Evolutionary conservation across 2,113 vertebrate genomes (phyloP).

Genomic region (Gobiocypris rarus): DNA sequence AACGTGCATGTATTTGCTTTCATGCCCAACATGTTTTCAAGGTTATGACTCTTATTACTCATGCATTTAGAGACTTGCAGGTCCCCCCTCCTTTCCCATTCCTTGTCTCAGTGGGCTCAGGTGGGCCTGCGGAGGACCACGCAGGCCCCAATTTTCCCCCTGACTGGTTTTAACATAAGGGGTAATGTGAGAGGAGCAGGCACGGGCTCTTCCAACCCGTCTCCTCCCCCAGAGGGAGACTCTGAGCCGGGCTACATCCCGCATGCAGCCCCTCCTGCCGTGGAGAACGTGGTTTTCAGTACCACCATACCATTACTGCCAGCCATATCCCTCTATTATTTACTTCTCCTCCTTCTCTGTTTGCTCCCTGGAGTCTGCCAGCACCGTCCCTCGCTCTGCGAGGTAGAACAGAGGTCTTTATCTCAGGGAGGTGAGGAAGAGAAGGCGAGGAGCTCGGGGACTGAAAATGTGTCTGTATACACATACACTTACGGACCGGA

Average conservation of each 20-base stretch:
- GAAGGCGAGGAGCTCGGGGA: constrained; percentile 25
- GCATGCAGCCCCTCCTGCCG: constrained; percentile 33
- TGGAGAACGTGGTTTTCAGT: constrained; percentile 48
- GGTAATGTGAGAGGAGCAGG: constrained; percentile 75
- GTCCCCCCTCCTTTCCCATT: constrained; percentile 27
- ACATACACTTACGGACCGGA: constrained; percentile 35
- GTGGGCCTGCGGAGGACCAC: constrained; percentile 73
- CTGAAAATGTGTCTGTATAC: constrained; percentile 35
- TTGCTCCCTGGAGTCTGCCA: constrained; percentile 48
- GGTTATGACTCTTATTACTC: constrained; percentile 29
- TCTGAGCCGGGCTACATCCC: constrained; percentile 5
- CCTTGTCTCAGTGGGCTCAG: constrained; percentile 70
- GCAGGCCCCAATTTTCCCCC: constrained; percentile 79
- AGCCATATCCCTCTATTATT: constrained; percentile 51
- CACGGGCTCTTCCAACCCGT: constrained; percentile 42
- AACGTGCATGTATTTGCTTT: constrained; percentile 5
- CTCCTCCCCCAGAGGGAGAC: constrained; percentile 44
- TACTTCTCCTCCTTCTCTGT: constrained; percentile 54
- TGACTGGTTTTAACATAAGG: constrained; percentile 83
- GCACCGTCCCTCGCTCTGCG: not conserved
- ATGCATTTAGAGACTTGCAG: constrained; percentile 29
- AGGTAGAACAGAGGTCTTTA: constrained; percentile 49
- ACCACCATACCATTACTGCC: constrained; percentile 45
- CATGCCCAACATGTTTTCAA: constrained; percentile 37
- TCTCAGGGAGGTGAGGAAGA: constrained; percentile 40